These are phyloP conservation scores for Melanostoma scalare DNA, from an alignment of 2,888 invertebrate genomes.

Conservation along the genomic window DNA sequence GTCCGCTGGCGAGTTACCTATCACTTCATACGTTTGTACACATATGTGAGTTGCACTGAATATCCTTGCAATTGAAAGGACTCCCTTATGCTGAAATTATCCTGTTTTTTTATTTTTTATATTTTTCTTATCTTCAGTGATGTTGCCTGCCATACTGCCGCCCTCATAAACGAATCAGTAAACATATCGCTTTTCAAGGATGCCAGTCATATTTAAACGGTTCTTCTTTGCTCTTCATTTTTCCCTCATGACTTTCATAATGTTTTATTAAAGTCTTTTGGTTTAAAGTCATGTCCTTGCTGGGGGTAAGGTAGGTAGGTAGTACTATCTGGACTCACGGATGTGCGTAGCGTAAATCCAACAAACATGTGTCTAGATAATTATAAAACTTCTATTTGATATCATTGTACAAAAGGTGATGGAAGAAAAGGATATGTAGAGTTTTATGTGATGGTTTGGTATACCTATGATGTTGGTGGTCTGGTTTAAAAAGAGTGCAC, in stretches of 20 bases:
- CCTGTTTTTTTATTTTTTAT: constrained; percentile 1
- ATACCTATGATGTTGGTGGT: too few relatives aligned
- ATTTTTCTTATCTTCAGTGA: constrained; percentile 11
- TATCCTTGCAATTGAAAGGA: constrained; percentile 48
- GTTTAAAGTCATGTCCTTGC: constrained; percentile 34
- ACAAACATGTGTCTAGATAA: constrained; percentile 60
- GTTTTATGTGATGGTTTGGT: too few relatives aligned
- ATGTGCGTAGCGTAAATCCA: constrained; percentile 27
- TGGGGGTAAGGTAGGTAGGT: constrained; percentile 34
- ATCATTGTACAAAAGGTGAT: constrained; percentile 13
- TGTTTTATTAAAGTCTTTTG: constrained; percentile 62
- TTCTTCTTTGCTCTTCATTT: constrained; percentile 16
- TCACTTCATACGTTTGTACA: neutral
- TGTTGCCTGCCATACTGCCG: constrained; percentile 22
- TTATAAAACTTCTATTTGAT: constrained; percentile 66
- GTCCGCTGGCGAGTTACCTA: constrained; percentile 44
- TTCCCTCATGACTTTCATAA: neutral
- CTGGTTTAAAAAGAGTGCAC: too few relatives aligned
- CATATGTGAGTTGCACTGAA: constrained; percentile 32
- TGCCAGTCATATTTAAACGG: constrained; percentile 59
- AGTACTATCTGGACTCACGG: constrained; percentile 47
- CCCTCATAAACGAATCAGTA: constrained; percentile 63
- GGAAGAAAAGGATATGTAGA: neutral
- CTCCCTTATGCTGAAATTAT: constrained; percentile 25
- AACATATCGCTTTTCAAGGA: constrained; percentile 56